Evolutionary conservation across 2,113 vertebrate species (phyloP).

Genomic region (Cyanistes caeruleus): DNA sequence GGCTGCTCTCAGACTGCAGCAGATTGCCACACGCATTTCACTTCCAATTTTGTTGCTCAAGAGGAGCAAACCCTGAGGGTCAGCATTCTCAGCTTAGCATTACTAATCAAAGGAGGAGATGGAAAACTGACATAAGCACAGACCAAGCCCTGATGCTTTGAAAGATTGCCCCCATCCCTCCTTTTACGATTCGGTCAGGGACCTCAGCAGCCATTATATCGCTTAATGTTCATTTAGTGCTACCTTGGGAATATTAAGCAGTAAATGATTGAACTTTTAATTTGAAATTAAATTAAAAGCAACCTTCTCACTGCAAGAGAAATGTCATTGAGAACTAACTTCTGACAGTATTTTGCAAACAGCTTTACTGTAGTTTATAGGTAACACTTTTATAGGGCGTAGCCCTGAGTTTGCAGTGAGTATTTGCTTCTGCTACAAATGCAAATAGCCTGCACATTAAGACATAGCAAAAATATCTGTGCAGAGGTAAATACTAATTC

Average conservation of each 20-base stretch:
- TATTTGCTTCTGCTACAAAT: background rate
- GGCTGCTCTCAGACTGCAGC: background rate
- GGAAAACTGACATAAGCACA: background rate
- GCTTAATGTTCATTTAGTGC: conserved; percentile 9
- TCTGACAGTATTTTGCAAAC: background rate
- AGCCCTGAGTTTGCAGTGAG: background rate
- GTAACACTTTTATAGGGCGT: background rate
- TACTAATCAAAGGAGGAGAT: background rate
- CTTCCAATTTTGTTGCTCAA: background rate
- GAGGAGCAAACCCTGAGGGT: background rate
- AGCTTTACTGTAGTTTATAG: background rate
- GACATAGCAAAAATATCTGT: background rate
- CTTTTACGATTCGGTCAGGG: background rate
- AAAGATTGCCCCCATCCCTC: background rate
- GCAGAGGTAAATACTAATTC: background rate
- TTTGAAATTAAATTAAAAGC: conserved; percentile 35
- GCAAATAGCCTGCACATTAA: background rate
- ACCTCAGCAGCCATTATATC: background rate
- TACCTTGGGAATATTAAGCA: background rate
- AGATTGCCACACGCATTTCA: background rate
- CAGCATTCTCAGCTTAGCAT: background rate
- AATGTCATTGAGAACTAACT: background rate
- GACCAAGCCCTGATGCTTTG: background rate
- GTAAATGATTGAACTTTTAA: conserved; percentile 9
- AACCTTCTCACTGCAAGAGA: background rate